phyloP scores from a whole-genome alignment of 1,140 invertebrate genomes.

The Berghia stephanieae region DNA sequence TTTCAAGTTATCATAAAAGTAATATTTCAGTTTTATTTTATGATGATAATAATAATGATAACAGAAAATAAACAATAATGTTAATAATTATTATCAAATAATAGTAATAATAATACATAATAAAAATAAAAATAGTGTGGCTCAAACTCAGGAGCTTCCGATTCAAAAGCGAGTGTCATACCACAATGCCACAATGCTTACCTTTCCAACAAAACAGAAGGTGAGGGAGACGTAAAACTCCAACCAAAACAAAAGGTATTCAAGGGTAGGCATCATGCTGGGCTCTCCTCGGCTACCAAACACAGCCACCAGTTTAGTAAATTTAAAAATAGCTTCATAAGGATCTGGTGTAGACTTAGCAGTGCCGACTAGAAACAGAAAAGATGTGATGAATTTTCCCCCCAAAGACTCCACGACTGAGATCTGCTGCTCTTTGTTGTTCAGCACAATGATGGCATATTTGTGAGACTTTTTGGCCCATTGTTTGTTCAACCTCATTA shows the following conservation, averaged over 20 bases:
- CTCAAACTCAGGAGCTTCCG: no score
- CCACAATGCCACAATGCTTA: no score
- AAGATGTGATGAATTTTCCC: slow-evolving; percentile 4
- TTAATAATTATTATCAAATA: neutral
- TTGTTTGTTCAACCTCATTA: neutral
- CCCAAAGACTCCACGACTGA: slow-evolving; percentile 20
- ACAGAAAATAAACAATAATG: neutral
- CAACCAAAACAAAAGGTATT: slow-evolving; percentile 44
- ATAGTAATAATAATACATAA: neutral
- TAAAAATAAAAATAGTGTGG: neutral
- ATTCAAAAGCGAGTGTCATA: no score
- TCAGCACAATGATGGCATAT: slow-evolving; percentile 5
- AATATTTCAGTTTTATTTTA: no score
- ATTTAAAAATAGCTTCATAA: slow-evolving; percentile 43
- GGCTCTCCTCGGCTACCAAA: slow-evolving; percentile 29
- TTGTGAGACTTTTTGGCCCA: neutral
- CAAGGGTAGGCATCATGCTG: slow-evolving; percentile 39
- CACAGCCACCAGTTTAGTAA: slow-evolving; percentile 44
- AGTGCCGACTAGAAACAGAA: neutral
- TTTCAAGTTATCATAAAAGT: no score
- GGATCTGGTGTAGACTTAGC: slow-evolving; percentile 33
- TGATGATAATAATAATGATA: neutral
- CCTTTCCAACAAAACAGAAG: slow-evolving; percentile 40
- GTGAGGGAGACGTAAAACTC: slow-evolving; percentile 46
- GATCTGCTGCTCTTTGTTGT: no score